Conservation (phyloP, 2,797 vertebrate genomes). For the Characodon lateralis region DNA sequence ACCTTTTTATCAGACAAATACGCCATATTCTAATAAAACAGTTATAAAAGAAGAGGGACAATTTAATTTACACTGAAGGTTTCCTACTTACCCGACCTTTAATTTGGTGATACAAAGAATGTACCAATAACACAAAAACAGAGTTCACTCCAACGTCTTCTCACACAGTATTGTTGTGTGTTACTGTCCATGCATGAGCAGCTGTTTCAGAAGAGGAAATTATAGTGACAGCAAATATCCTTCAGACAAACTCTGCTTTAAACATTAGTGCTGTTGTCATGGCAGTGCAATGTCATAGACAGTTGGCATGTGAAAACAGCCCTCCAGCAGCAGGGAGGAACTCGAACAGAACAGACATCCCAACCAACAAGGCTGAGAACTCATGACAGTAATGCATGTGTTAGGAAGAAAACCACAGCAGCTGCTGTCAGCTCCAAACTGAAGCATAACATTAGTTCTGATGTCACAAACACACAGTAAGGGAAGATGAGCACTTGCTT, state of each 20-base stretch:
- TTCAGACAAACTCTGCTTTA: neutral
- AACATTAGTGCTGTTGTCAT: slow-evolving; percentile 51
- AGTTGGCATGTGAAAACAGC: slow-evolving; percentile 17
- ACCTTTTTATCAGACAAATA: no score
- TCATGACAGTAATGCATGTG: neutral
- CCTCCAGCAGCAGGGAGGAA: slow-evolving; percentile 20
- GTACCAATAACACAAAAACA: no score
- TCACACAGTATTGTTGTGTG: neutral
- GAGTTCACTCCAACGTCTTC: neutral
- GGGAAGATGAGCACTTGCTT: neutral
- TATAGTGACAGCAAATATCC: slow-evolving; percentile 15
- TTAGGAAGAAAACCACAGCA: neutral
- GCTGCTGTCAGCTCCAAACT: neutral
- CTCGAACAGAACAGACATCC: slow-evolving; percentile 18
- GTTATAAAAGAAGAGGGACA: no score
- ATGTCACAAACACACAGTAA: neutral
- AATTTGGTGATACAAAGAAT: no score
- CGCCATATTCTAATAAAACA: no score
- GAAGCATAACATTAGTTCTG: neutral
- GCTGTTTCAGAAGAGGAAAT: neutral
- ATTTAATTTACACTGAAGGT: no score
- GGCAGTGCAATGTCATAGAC: slow-evolving; percentile 25
- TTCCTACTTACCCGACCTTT: no score
- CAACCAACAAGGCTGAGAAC: slow-evolving; percentile 14
- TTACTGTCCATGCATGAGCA: neutral